Conservation (phyloP, 2,888 invertebrate species). For the Smittia aterrima region DNA sequence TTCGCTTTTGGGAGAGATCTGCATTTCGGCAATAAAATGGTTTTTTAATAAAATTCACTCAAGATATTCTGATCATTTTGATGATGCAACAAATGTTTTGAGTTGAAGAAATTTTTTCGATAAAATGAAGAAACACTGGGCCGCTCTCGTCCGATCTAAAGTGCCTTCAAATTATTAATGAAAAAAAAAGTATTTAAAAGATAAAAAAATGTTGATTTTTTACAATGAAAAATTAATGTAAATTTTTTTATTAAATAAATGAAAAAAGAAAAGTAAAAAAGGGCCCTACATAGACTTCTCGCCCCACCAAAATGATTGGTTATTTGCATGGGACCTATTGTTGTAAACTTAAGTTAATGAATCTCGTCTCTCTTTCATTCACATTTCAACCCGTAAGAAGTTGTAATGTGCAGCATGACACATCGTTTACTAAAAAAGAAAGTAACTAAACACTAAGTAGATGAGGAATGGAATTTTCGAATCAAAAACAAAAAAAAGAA, state of each 20-base stretch:
- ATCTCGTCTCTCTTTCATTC: background rate
- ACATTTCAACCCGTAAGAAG: background rate
- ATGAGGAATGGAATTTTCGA: background rate
- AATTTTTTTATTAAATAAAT: constrained; percentile 74
- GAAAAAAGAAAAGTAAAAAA: constrained; percentile 66
- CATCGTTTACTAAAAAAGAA: background rate
- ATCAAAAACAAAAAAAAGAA: background rate
- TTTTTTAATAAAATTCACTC: constrained; percentile 35
- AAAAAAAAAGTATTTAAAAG: constrained; percentile 47
- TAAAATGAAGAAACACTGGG: constrained; percentile 75
- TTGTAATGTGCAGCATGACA: constrained; percentile 33
- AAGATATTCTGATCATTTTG: constrained; percentile 41
- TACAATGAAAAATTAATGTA: constrained; percentile 71
- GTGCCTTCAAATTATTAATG: constrained; percentile 71
- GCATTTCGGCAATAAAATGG: constrained; percentile 41
- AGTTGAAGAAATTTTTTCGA: constrained; percentile 44
- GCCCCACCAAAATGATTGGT: constrained; percentile 65
- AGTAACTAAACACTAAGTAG: background rate
- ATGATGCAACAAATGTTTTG: constrained; percentile 27
- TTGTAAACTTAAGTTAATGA: constrained; percentile 42
- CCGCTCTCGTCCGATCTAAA: constrained; percentile 93
- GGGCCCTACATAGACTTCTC: constrained; percentile 87
- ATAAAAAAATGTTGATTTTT: constrained; percentile 70
- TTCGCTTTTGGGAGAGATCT: background rate
- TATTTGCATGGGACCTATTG: constrained; percentile 52